Base-by-base conservation (phyloP, 2,888 invertebrate genomes). In the Morpho helenor region DNA sequence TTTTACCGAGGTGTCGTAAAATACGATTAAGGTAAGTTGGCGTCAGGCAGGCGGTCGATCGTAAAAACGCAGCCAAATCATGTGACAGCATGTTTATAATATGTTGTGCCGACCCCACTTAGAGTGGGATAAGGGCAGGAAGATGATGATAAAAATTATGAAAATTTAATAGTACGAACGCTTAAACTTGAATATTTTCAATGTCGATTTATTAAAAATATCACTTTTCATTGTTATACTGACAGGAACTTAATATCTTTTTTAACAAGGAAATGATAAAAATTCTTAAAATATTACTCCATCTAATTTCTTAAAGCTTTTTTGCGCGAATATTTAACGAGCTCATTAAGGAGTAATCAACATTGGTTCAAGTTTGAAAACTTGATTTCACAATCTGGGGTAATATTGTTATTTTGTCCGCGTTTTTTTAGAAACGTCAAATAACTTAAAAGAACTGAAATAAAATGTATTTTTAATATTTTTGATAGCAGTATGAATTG, bases 291-390 rank as follows among this genome's bases (percentile, higher is more conserved):
- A 2, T 9, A 43, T 8, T 4, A 43, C 3, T 7, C 3, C 42
- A 8, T 43, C 8, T 9, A 9, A 43, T 9, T 43, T 7, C 8
- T 6, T 43, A 43, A 43, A 4, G 9, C 7, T 9, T 43, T 43
- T 43, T 9, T 43, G 9, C 42, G 8, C 42, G 9, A 43, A 8
- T 43, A 9, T 43, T 43, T 43, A 43, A 43, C 42, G 42, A 43
- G 42, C 42, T 43, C 9, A 9, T 43, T 43, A 43, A 43, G 9
- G 42, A 43, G 7, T 8, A 49, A n/a, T n/a, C 10, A 42, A 48
- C 52, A 44, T 57, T 39, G 23, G 52, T 53, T 52, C 53, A 52
- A 44, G 49, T 43, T 51, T 49, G 49, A 52, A 51, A 46, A 51
- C 45, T 41, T 22, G 40, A 8, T 22, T 41, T 23, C 7, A 8